Evolutionary conservation across 1,140 invertebrate species (phyloP).

Genomic region (Pseudomyrmex cubaensis): DNA sequence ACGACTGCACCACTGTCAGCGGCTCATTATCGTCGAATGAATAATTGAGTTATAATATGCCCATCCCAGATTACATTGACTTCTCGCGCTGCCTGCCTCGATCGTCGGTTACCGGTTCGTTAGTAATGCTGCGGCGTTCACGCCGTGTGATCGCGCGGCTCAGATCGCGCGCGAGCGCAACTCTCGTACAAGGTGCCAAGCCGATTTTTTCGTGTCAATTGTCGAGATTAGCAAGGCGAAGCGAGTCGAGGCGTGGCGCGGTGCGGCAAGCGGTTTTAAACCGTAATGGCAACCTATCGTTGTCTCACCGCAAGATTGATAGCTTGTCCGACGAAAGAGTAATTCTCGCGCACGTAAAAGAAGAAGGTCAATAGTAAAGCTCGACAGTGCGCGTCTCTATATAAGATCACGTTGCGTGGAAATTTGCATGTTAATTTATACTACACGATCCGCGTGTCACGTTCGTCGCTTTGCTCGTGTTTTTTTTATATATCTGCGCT

Average conservation of each 20-base stretch:
- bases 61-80: constrained; percentile 29
- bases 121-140: constrained; percentile 15
- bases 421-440: constrained; percentile 72
- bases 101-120: constrained; percentile 47
- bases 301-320: constrained; percentile 70
- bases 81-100: constrained; percentile 13
- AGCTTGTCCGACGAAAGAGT: constrained; percentile 68
- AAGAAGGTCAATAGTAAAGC: constrained; percentile 61
- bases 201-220: constrained; percentile 39
- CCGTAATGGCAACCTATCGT: constrained; percentile 57
- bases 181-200: constrained; percentile 40
- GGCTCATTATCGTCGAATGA: constrained; percentile 50
- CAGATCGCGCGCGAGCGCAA: constrained; percentile 15
- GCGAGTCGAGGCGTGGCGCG: background rate
- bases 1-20: constrained; percentile 36
- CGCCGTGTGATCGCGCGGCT: constrained; percentile 7
- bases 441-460: constrained; percentile 33
- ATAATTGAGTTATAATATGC: constrained; percentile 57
- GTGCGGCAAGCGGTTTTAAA: constrained; percentile 37
- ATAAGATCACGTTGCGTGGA: constrained; percentile 30
- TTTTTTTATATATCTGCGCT: constrained; percentile 10
- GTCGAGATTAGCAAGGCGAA: constrained; percentile 22
- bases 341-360: constrained; percentile 60
- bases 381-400: constrained; percentile 46
- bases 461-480: constrained; percentile 11